Evolutionary conservation across 92 coral and sea anemone genomes (phyloP).

Genomic region (Porites divaricata): DNA sequence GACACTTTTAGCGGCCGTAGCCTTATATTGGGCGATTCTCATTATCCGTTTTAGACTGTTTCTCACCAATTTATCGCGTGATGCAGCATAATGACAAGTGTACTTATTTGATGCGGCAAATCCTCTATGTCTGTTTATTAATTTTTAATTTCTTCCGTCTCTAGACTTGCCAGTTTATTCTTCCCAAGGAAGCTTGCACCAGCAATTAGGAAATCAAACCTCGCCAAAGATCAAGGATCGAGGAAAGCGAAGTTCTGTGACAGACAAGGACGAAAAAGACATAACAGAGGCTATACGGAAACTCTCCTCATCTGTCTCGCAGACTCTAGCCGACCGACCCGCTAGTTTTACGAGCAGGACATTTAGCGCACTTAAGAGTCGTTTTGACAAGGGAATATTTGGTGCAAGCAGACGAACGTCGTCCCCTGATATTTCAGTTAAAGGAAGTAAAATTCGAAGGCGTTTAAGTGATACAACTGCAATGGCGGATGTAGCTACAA

Average conservation of each 20-base stretch:
- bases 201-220: slow-evolving; percentile 43
- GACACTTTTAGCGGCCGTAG: background rate
- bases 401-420: slow-evolving; percentile 54
- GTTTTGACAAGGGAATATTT: slow-evolving; percentile 66
- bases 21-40: background rate
- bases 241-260: slow-evolving; percentile 49
- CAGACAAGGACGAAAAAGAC: slow-evolving; percentile 81
- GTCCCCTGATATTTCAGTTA: slow-evolving; percentile 25
- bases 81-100: slow-evolving; percentile 17
- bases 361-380: slow-evolving; percentile 71
- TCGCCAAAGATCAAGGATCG: slow-evolving; percentile 53
- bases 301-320: slow-evolving; percentile 70
- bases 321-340: slow-evolving; percentile 57
- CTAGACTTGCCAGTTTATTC: slow-evolving; percentile 63
- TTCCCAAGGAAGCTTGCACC: slow-evolving; percentile 51
- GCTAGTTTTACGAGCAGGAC: slow-evolving; percentile 65
- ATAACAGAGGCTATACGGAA: slow-evolving; percentile 84
- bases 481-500: slow-evolving; percentile 39
- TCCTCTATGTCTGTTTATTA: slow-evolving; percentile 3
- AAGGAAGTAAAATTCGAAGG: slow-evolving; percentile 26
- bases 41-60: background rate
- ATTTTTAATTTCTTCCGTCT: slow-evolving; percentile 53
- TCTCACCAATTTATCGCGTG: background rate
- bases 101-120: slow-evolving; percentile 30
- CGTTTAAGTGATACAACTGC: slow-evolving; percentile 36